These are phyloP conservation scores for Oenanthe oenanthe DNA, from an alignment of 2,113 vertebrate genomes.

Conservation along the genomic window DNA sequence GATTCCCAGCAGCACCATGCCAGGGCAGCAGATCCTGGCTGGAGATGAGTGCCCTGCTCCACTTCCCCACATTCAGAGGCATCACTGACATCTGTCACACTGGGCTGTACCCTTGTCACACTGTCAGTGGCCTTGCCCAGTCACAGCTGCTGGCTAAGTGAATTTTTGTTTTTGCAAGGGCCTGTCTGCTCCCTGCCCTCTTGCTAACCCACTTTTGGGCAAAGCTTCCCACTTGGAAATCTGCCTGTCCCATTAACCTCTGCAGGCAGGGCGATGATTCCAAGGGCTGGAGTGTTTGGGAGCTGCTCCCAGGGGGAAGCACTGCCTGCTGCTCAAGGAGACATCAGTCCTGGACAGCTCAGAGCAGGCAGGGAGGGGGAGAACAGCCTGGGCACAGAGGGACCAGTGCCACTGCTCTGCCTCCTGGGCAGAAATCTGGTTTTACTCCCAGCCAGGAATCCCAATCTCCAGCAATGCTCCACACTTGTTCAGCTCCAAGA, in stretches of 20 bases:
- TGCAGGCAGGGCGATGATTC: neutral
- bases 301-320: neutral
- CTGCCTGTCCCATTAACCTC: conserved; percentile 18
- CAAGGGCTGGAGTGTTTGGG: neutral
- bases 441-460: neutral
- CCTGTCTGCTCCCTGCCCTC: conserved; percentile 10
- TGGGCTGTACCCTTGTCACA: neutral
- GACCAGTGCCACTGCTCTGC: neutral
- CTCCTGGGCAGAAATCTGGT: neutral
- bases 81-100: neutral
- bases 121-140: neutral
- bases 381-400: neutral
- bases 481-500: neutral
- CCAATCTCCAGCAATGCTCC: rapidly evolving
- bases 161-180: conserved; percentile 1
- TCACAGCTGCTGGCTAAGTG: conserved; percentile 19
- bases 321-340: neutral
- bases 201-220: conserved; percentile 46
- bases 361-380: neutral
- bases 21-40: neutral
- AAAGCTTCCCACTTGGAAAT: conserved; percentile 49
- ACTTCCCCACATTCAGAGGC: neutral
- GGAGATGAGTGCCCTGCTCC: neutral
- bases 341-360: neutral
- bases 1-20: neutral